Base-by-base conservation (phyloP, 2,888 invertebrate genomes). In the Drosophila greeni region DNA sequence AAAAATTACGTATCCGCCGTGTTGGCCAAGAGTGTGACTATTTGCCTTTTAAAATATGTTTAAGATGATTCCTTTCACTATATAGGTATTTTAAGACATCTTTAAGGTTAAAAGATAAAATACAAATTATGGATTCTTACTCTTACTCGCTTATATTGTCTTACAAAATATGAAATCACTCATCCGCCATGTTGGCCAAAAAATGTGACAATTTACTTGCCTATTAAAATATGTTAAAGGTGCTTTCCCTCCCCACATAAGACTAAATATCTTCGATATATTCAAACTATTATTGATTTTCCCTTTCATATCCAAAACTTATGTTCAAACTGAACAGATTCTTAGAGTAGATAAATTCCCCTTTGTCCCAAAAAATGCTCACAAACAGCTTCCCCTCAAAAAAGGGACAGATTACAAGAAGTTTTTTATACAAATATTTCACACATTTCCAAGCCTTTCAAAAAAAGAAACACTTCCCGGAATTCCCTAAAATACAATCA, bases 401-500 rank as follows among this genome's bases (percentile, higher is more conserved):
- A 45, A 29, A 18, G 29, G 45, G 29, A 45, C 45, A 26, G 42
- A 42, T 42, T 42, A 24, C 42, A 18, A 18, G 0, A 18, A 29
- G 18, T 18, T 45, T 29, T 29, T 29, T 5, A 29, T 1, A 8
- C 5, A 8, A 14, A 47, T 31, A 47, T 31, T 47, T 47, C 14
- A 31, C 20, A 31, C 31, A 47, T 47, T 47, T 20, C 31, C 2
- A 20, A 14, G 45, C 45, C 31, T 47, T 9, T 47, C 45, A 47
- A 47, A 47, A 20, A 20, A 20, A 45, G 45, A 14, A 47, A 47
- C 45, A 47, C 18, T 47, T 20, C 20, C 31, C 20, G 5, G 20
- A 47, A 47, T 47, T 47, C 45, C 31, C 31, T 4, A 18, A 18
- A 18, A 47, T 20, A 47, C 45, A 47, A 47, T 47, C 31, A 31